Conservation (phyloP, 2,113 vertebrate species). For the Sinocyclocheilus maitianheensis region DNA sequence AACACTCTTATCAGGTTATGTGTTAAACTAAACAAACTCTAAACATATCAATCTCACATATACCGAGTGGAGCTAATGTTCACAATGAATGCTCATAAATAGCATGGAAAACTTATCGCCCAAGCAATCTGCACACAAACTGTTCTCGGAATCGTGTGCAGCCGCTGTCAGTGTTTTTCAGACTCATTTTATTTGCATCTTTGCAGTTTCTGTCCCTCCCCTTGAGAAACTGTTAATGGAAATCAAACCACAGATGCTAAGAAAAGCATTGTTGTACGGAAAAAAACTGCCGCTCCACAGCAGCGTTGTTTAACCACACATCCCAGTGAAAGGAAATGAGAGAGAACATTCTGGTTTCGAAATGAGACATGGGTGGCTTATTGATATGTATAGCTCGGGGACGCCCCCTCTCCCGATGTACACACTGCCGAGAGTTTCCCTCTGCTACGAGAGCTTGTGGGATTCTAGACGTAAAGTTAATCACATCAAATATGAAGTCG, state of each 20-base stretch:
- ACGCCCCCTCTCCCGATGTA: constrained; percentile 8
- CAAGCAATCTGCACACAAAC: neutral
- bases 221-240: constrained; percentile 48
- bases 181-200: constrained; percentile 24
- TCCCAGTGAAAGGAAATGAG: constrained; percentile 21
- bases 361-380: neutral
- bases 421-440: neutral
- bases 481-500: constrained; percentile 51
- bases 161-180: neutral
- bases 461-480: constrained; percentile 47
- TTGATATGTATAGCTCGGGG: neutral
- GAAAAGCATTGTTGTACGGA: constrained; percentile 6
- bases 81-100: neutral
- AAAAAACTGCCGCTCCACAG: constrained; percentile 5
- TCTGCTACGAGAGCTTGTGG: constrained; percentile 15
- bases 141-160: neutral
- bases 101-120: neutral
- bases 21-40: neutral
- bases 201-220: constrained; percentile 32
- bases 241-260: constrained; percentile 43
- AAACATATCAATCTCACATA: neutral
- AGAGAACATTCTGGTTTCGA: neutral
- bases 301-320: constrained; percentile 36
- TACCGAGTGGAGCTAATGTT: neutral
- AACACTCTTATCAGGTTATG: neutral